Percentiles rank a stretch among this genome's conserved stretches.
phyloP scores from a whole-genome alignment of 2,888 invertebrate species.

The Sphecodes monilicornis region DNA sequence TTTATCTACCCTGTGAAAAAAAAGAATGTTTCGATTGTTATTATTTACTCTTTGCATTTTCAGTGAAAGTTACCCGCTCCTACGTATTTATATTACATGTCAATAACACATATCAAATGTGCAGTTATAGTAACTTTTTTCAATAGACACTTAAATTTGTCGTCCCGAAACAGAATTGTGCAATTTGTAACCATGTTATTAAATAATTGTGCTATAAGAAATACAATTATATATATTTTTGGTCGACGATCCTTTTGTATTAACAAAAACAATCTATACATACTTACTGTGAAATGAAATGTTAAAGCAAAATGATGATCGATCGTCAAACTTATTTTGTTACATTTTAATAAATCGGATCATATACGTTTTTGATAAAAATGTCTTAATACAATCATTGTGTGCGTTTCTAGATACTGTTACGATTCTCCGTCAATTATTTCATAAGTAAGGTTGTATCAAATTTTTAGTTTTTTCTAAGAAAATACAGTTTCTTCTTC shows the following conservation, averaged over 20 bases:
- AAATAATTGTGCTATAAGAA: neutral
- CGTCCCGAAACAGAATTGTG: neutral
- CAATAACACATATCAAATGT: neutral
- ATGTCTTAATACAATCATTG: no score
- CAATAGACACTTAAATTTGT: neutral
- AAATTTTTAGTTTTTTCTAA: no score
- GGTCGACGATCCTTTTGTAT: neutral
- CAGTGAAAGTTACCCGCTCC: neutral
- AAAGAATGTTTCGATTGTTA: neutral
- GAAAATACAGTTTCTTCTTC: no score
- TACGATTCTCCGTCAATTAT: no score
- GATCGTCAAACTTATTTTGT: neutral
- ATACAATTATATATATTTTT: no score
- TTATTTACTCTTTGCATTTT: neutral
- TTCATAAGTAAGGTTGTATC: no score
- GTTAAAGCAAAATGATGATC: neutral
- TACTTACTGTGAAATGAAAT: neutral
- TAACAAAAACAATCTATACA: neutral
- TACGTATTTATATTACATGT: neutral
- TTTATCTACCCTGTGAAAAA: slow-evolving; percentile 1
- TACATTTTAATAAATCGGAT: no score
- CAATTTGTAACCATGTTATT: neutral
- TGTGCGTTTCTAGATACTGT: no score
- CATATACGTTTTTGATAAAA: no score
- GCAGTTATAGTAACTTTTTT: neutral